Conservation (phyloP, 2,888 invertebrate species). For the Leptinotarsa rubiginosa region DNA sequence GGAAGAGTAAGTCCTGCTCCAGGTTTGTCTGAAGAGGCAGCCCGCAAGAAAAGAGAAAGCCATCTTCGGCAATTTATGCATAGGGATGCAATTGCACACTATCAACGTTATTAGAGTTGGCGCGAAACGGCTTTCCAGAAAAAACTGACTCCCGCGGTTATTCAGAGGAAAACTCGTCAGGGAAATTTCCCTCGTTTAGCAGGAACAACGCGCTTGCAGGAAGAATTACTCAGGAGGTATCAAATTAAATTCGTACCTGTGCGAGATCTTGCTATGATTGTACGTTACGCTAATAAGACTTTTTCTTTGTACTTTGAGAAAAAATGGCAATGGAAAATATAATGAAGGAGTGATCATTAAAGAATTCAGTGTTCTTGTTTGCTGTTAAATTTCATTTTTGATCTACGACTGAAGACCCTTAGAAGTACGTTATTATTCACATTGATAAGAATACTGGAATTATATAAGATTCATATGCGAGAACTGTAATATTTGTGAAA, state of each 20-base stretch:
- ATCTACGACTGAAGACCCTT: too few species aligned
- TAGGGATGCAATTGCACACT: constrained; percentile 49
- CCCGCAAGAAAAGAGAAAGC: constrained; percentile 45
- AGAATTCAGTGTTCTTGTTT: not conserved
- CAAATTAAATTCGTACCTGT: constrained; percentile 40
- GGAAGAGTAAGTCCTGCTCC: constrained; percentile 46
- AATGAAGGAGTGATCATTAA: not conserved
- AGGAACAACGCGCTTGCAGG: constrained; percentile 36
- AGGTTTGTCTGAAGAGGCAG: constrained; percentile 46
- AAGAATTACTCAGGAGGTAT: constrained; percentile 35
- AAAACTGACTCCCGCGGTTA: constrained; percentile 33
- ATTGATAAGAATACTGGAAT: too few species aligned
- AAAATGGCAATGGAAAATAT: not conserved
- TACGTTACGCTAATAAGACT: not conserved
- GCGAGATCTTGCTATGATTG: constrained; percentile 22
- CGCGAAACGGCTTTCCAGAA: constrained; percentile 20
- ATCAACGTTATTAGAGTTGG: constrained; percentile 35
- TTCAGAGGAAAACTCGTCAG: constrained; percentile 39
- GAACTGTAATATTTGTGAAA: too few species aligned
- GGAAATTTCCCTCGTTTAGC: constrained; percentile 36
- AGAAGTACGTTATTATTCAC: too few species aligned
- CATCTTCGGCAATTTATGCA: constrained; percentile 53
- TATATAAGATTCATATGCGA: too few species aligned
- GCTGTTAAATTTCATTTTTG: too few species aligned
- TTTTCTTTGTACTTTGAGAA: not conserved